phyloP scores from a whole-genome alignment of 1,140 invertebrate species.

The Orussus abietinus region DNA sequence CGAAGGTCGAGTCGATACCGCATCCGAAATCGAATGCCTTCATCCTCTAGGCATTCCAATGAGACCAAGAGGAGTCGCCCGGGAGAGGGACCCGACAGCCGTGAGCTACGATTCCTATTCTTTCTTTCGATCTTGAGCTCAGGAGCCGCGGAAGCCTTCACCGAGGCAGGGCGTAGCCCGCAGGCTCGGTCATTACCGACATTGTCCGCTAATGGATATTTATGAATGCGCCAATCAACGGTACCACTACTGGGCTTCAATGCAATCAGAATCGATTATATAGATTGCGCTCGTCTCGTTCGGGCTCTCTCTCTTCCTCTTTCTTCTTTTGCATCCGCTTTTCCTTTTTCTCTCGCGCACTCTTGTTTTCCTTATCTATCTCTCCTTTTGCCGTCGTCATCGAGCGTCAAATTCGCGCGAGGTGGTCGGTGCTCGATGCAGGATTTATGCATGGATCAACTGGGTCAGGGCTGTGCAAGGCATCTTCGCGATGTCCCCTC shows the following conservation, averaged over 20 bases:
- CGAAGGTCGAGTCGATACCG: slow-evolving; percentile 27
- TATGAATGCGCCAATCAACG: slow-evolving; percentile 55
- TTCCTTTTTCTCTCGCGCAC: no score
- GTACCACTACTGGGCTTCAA: slow-evolving; percentile 52
- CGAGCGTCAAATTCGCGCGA: no score
- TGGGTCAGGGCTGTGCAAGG: no score
- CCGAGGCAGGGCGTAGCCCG: slow-evolving; percentile 45
- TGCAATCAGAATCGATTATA: slow-evolving; percentile 55
- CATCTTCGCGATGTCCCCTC: no score
- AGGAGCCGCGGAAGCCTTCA: no score
- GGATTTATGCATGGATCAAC: no score
- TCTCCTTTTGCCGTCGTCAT: no score
- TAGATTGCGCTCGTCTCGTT: slow-evolving; percentile 26
- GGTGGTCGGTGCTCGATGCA: no score
- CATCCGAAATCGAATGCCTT: slow-evolving; percentile 36
- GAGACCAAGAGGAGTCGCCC: slow-evolving; percentile 20
- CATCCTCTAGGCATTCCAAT: slow-evolving; percentile 38
- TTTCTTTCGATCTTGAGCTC: slow-evolving; percentile 24
- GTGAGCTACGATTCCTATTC: slow-evolving; percentile 27
- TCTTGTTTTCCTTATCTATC: no score
- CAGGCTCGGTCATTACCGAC: slow-evolving; percentile 50
- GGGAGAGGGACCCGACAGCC: slow-evolving; percentile 22
- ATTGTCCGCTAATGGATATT: slow-evolving; percentile 55
- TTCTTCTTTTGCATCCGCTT: no score
- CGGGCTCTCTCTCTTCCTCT: background rate